These are phyloP conservation scores for Drosophila siamana DNA, from an alignment of 2,888 invertebrate genomes.

Conservation along the genomic window DNA sequence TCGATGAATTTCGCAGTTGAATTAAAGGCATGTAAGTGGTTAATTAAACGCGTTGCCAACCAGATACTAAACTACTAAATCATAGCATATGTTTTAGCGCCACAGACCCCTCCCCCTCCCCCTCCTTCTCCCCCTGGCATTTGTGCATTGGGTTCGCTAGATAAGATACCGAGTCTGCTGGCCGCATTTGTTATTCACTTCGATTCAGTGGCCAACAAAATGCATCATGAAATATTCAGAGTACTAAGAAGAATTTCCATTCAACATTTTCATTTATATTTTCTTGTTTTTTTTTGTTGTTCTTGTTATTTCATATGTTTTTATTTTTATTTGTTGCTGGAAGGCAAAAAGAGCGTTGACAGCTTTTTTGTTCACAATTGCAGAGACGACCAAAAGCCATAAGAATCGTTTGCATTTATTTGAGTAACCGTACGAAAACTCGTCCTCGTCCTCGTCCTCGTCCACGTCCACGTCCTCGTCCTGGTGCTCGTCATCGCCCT, in stretches of 20 bases:
- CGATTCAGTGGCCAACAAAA: conserved; percentile 47
- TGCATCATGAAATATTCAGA: conserved; percentile 63
- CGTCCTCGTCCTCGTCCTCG: not conserved
- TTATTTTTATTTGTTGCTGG: conserved; percentile 12
- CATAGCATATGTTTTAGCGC: conserved; percentile 75
- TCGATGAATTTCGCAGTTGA: conserved; percentile 65
- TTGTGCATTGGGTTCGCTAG: conserved; percentile 1
- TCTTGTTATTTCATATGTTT: not conserved
- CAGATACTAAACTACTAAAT: conserved; percentile 54
- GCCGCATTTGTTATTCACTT: conserved; percentile 42
- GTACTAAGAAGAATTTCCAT: conserved; percentile 30
- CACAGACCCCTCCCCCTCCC: not conserved
- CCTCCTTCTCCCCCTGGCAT: too few relatives aligned
- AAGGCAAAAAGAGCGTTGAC: conserved; percentile 60
- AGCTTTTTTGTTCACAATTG: conserved; percentile 69
- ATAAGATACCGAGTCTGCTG: conserved; percentile 58
- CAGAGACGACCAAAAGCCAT: conserved; percentile 51
- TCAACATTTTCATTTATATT: conserved; percentile 36
- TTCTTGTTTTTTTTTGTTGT: not conserved
- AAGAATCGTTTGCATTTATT: conserved; percentile 61
- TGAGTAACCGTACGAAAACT: conserved; percentile 39
- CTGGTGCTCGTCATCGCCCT: not conserved
- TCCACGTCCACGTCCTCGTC: too few relatives aligned
- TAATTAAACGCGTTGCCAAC: conserved; percentile 70
- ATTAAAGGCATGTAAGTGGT: conserved; percentile 79